Evolutionary conservation across 1,140 invertebrate species (phyloP), one percentile per base, ranked within the genome.

Genomic region (Micrasema longulum): DNA sequence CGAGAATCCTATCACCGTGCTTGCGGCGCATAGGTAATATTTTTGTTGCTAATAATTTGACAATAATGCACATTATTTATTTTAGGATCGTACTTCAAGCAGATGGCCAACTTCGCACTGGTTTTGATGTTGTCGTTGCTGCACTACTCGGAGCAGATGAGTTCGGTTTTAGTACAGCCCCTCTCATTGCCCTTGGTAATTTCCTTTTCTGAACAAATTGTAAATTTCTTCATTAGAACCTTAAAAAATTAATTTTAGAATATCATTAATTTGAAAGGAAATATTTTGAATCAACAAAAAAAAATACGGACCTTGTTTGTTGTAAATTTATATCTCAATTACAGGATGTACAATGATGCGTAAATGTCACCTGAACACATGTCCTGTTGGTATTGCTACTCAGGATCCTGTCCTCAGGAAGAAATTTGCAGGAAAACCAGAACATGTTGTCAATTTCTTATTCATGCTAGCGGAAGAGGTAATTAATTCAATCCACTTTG

Each of bases 361-460:
- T 60, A 99, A 99, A 82, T 99, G 98, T 81, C 98, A 99, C 83
- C 86, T 99, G 67, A 99, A 99, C 83, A 99, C 98, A 22, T 99
- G 98, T 79, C 98, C 98, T 0, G 98, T 99, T 62, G 98, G 98
- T 71, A 95, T 99, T 78, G 97, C 97, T 1, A 99, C 98, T 0
- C 96, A 97, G 86, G 98, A 99, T 88, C 97, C 97, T 0, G 88
- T 92, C 12, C 84, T 99, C 16, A 87, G 98, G 20, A 96, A 96
- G 79, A 99, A 99, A 82, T 99, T 99, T 85, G 93, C 92, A 20
- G 98, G 98, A 26, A 96, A 97, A 80, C 97, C 97, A 0, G 97
- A 99, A 82, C 92, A 99, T 83, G 95, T 99, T 3, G 89, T 99
- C 74, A 99, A 99, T 82, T 99, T 96, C 80, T 89, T 99, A 77